A percentile compares a stretch with the other conserved stretches of the same genome.
These are phyloP conservation scores for Drosophila quasianomalipes DNA, from an alignment of 2,888 invertebrate genomes.

Conservation along the genomic window DNA sequence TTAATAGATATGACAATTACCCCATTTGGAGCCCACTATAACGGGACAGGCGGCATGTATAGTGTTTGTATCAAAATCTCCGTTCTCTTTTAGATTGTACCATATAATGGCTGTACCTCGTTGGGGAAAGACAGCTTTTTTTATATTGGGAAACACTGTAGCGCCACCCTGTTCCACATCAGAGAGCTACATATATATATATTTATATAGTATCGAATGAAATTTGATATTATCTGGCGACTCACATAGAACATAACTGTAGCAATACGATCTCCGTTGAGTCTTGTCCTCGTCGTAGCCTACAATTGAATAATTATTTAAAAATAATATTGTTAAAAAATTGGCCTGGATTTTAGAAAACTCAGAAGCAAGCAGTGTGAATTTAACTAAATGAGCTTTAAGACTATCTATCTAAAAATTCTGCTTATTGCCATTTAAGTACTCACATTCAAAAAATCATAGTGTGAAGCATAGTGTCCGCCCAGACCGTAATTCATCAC, in stretches of 20 bases:
- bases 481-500: slow-evolving; percentile 84
- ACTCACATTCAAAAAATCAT: slow-evolving; percentile 82
- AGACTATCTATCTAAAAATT: not conserved
- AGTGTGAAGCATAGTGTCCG: slow-evolving; percentile 81
- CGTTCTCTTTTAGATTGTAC: slow-evolving; percentile 78
- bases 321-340: not conserved
- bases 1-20: slow-evolving; percentile 48
- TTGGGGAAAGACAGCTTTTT: slow-evolving; percentile 93
- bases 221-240: slow-evolving; percentile 62
- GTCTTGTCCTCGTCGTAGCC: slow-evolving; percentile 35
- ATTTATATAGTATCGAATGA: not conserved
- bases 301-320: slow-evolving; percentile 19
- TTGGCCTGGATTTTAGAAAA: not conserved
- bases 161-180: slow-evolving; percentile 98
- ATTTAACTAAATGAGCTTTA: no score
- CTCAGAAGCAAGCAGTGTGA: no score
- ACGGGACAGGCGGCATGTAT: slow-evolving; percentile 83
- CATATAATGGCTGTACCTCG: slow-evolving; percentile 87
- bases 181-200: slow-evolving; percentile 90
- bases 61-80: slow-evolving; percentile 64
- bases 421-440: not conserved
- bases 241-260: slow-evolving; percentile 98
- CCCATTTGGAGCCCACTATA: slow-evolving; percentile 83
- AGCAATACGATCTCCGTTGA: slow-evolving; percentile 95
- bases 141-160: slow-evolving; percentile 96